phyloP scores from a whole-genome alignment of 2,888 invertebrate species.

The Nasonia oneida region DNA sequence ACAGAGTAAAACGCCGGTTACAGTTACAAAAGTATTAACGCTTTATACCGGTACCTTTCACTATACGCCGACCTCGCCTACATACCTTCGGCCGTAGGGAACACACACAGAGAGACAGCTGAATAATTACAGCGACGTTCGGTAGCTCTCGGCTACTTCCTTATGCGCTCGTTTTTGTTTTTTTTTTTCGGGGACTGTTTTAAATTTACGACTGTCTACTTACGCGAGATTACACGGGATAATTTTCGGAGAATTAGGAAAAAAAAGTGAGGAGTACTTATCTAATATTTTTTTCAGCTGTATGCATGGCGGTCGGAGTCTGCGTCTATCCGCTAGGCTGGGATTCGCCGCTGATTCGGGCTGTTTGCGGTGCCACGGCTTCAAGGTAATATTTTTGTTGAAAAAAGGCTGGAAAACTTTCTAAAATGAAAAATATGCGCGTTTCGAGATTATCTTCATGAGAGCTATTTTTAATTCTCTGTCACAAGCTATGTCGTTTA shows the following conservation, averaged over 20 bases:
- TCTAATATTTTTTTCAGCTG: constrained; percentile 82
- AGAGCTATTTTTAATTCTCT: background rate
- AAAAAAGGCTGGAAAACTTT: background rate
- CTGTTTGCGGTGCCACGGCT: constrained; percentile 91
- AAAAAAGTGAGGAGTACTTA: background rate
- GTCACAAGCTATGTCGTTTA: background rate
- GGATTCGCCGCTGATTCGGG: constrained; percentile 90
- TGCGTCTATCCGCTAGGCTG: constrained; percentile 95
- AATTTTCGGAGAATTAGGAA: background rate
- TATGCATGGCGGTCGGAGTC: constrained; percentile 93
- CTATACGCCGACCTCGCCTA: constrained; percentile 69
- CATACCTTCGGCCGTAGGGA: constrained; percentile 42
- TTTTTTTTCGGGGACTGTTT: no score
- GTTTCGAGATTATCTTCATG: background rate
- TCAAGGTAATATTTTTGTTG: constrained; percentile 82
- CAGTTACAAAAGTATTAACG: constrained; percentile 62
- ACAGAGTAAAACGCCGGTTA: constrained; percentile 38
- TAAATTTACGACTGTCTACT: background rate
- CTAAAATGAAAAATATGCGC: background rate
- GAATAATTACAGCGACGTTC: background rate
- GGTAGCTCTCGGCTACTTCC: constrained; percentile 27
- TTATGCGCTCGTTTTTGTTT: background rate
- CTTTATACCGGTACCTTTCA: constrained; percentile 71
- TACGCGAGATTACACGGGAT: background rate
- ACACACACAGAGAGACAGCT: constrained; percentile 21